These are phyloP conservation scores for Sparus aurata DNA, from an alignment of 2,797 vertebrate species.

Conservation along the genomic window DNA sequence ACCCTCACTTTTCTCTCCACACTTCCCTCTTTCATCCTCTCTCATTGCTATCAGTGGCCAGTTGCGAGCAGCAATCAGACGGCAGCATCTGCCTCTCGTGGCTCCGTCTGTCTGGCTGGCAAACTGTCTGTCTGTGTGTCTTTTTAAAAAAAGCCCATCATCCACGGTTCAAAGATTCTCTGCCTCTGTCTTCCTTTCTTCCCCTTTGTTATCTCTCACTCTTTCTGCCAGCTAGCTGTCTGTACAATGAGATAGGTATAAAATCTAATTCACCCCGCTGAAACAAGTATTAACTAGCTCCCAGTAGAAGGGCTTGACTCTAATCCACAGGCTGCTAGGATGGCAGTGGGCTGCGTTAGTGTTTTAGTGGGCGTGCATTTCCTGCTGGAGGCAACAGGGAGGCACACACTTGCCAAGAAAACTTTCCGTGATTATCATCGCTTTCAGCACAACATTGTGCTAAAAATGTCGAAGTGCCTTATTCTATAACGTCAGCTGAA, in stretches of 20 bases:
- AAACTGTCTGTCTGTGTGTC: conserved; percentile 16
- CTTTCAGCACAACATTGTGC: conserved; percentile 1
- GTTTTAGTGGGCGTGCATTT: conserved; percentile 15
- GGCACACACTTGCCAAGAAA: conserved; percentile 20
- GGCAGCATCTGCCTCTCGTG: conserved; percentile 40
- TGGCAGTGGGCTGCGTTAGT: conserved; percentile 35
- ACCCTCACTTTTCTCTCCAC: conserved; percentile 20
- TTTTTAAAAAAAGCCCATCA: conserved; percentile 51
- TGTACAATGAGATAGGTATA: conserved; percentile 44
- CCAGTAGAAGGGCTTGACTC: conserved; percentile 39
- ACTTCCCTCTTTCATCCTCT: conserved; percentile 25
- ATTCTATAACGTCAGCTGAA: neutral
- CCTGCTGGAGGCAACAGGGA: conserved; percentile 21
- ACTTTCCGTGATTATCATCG: neutral
- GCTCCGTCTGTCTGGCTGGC: conserved; percentile 21
- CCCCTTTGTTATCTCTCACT: conserved; percentile 29
- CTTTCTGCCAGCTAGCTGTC: conserved; percentile 45
- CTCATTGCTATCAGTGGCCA: conserved; percentile 17
- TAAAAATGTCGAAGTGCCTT: neutral
- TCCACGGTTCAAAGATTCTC: conserved; percentile 51
- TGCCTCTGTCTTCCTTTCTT: conserved; percentile 20
- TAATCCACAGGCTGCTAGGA: conserved; percentile 51
- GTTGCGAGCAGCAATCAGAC: conserved; percentile 40
- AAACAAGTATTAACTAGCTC: conserved; percentile 52
- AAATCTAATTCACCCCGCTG: conserved; percentile 41